These are phyloP conservation scores for Platalea minor DNA, from an alignment of 2,797 vertebrate genomes.

Conservation along the genomic window DNA sequence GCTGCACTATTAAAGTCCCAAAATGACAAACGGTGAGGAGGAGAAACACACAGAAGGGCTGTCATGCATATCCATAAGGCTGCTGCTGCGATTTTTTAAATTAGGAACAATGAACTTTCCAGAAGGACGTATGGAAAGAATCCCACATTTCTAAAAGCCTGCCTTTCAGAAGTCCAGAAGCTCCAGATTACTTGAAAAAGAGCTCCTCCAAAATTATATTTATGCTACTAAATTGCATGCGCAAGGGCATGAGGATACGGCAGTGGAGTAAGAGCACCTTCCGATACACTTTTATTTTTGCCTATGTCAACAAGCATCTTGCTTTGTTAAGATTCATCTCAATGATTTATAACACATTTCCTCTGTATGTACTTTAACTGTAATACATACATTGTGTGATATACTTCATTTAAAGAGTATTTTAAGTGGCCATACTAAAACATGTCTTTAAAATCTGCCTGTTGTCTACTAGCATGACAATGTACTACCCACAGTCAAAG, in stretches of 20 bases:
- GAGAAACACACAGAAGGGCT: neutral
- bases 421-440: neutral
- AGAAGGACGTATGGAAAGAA: conserved; percentile 25
- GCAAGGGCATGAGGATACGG: neutral
- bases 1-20: neutral
- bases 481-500: neutral
- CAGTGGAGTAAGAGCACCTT: neutral
- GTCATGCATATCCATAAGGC: neutral
- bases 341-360: neutral
- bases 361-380: neutral
- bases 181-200: conserved; percentile 10
- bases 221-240: neutral
- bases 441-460: neutral
- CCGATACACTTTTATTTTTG: neutral
- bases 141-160: neutral
- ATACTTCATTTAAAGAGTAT: neutral
- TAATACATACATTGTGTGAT: neutral
- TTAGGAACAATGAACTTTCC: conserved; percentile 33
- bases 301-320: neutral
- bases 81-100: conserved; percentile 4
- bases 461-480: neutral
- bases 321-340: neutral
- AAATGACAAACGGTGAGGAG: neutral
- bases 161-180: conserved; percentile 31
- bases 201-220: neutral